Percentiles rank a stretch among this genome's conserved stretches.
Evolutionary conservation across 2,888 invertebrate species (phyloP).

Genomic region (Ochropacha duplaris): DNA sequence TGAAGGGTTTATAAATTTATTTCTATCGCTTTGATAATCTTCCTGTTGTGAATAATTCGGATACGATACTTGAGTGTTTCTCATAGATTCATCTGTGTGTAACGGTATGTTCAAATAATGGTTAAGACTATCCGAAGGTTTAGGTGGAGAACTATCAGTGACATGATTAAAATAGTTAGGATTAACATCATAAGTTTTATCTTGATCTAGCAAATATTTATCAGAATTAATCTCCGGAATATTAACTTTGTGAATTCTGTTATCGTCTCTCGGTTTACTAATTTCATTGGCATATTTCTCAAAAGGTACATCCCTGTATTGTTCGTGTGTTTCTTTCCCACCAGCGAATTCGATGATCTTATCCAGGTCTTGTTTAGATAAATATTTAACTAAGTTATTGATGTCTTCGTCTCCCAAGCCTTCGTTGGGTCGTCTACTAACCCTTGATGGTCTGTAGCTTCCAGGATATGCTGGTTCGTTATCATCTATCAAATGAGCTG

Average conservation of each 20-base stretch:
- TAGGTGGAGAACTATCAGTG: not conserved
- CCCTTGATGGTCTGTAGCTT: constrained; percentile 48
- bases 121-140: constrained; percentile 6
- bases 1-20: not conserved
- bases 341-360: constrained; percentile 62
- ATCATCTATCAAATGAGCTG: constrained; percentile 44
- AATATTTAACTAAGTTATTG: constrained; percentile 61
- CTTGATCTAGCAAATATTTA: constrained; percentile 11
- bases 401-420: constrained; percentile 66
- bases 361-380: constrained; percentile 69
- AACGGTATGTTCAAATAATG: constrained; percentile 18
- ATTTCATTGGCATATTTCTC: constrained; percentile 6
- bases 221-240: constrained; percentile 22
- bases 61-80: constrained; percentile 20
- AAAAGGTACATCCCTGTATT: not conserved
- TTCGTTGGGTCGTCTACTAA: constrained; percentile 60
- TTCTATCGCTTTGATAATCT: not conserved
- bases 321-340: constrained; percentile 33
- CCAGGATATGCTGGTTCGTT: constrained; percentile 37
- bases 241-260: constrained; percentile 19
- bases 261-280: constrained; percentile 11
- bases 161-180: not conserved
- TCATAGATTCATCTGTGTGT: constrained; percentile 34
- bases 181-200: not conserved
- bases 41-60: not conserved